Conservation (phyloP, 2,113 vertebrate species). For the Podiceps cristatus region DNA sequence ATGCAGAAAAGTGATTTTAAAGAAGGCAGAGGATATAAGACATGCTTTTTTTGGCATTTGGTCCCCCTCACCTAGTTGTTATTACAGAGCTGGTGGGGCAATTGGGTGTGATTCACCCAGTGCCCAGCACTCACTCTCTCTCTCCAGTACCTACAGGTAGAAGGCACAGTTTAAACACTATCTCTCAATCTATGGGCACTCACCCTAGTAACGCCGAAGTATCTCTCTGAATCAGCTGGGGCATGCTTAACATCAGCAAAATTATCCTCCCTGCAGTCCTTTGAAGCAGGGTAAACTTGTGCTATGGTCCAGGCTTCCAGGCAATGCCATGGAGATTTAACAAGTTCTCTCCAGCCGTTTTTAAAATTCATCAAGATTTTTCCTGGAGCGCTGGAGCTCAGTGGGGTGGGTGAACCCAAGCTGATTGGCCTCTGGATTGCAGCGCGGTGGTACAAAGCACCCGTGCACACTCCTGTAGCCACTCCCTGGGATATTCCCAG, state of each 20-base stretch:
- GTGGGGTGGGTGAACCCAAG: fast-evolving
- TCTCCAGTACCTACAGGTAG: not conserved
- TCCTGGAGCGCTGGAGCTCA: fast-evolving
- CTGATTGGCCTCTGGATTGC: fast-evolving
- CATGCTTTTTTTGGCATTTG: not conserved
- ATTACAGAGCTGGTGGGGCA: not conserved
- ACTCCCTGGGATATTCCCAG: fast-evolving
- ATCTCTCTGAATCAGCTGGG: not conserved
- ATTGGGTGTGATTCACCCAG: not conserved
- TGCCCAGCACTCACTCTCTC: not conserved
- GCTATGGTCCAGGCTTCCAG: not conserved
- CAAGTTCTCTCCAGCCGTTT: not conserved
- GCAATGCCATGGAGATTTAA: not conserved
- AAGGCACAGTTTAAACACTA: fast-evolving
- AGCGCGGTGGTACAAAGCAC: fast-evolving
- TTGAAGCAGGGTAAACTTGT: not conserved
- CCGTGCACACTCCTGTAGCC: fast-evolving
- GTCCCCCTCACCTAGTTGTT: not conserved
- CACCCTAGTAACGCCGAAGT: not conserved
- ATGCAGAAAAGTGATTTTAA: not conserved
- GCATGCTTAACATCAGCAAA: not conserved
- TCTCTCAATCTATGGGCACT: not conserved
- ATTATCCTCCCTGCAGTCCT: not conserved
- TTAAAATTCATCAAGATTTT: not conserved
- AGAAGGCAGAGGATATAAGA: not conserved